Evolutionary conservation across 2,888 invertebrate genomes (phyloP), one percentile per base, ranked within the genome.

Genomic region (Emesis russula): DNA sequence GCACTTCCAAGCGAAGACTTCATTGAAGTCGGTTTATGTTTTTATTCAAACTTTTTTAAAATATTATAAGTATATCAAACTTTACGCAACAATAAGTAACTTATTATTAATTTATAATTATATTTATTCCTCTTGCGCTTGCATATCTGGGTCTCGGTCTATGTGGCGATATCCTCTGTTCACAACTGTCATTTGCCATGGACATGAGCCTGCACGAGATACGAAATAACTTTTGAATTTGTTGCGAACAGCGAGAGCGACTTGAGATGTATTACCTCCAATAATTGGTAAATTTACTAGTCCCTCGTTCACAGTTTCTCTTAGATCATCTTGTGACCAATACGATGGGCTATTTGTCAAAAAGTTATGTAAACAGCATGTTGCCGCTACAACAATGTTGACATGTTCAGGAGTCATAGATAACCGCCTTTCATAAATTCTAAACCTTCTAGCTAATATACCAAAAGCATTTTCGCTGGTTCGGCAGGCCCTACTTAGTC

Each of bases 331-430:
- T n/a, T 66, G n/a, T n/a, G 25, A 66, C 66, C 66, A 66, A 66
- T 66, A 66, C n/a, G 66, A n/a, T 18, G 66, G n/a, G 66, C 66
- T 66, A 25, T 66, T 66, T 66, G n/a, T 66, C 66, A 66, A 66
- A 66, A 66, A 66, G n/a, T 66, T 66, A 66, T 66, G 66, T 66
- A 66, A 66, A 66, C 25, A 66, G n/a, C 66, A 66, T 66, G 66
- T 66, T 66, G 66, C 66, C n/a, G 66, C 66, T 66, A 66, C 66
- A n/a, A 66, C 66, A 66, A 66, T 66, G n/a, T 66, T 66, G n/a
- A 66, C 66, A 66, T 66, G 66, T 13, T 66, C 66, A 66, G 66
- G 66, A 66, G 66, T 66, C 66, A 66, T 15, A 66, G 66, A 66
- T n/a, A 66, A 66, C n/a, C 66, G 11, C n/a, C 66, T 66, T 66